Evolutionary conservation across 2,888 invertebrate genomes (phyloP).

Genomic region (Chesias legatella): DNA sequence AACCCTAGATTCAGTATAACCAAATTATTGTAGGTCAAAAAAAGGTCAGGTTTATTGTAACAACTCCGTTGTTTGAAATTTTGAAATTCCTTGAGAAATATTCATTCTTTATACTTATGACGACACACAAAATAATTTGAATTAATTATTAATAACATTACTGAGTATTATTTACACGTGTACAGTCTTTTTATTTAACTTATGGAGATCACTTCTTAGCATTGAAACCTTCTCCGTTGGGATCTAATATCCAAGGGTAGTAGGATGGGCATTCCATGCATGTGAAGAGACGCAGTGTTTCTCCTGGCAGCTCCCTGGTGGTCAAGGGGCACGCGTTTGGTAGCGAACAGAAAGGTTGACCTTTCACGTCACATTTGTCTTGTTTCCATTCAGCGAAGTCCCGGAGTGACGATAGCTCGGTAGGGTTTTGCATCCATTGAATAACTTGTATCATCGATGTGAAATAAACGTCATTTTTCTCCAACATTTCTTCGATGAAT

Average conservation of each 20-base stretch:
- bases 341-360: slow-evolving; percentile 94
- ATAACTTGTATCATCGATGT: slow-evolving; percentile 95
- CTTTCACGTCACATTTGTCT: slow-evolving; percentile 96
- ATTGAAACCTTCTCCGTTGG: slow-evolving; percentile 95
- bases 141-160: slow-evolving; percentile 69
- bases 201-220: slow-evolving; percentile 86
- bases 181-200: slow-evolving; percentile 75
- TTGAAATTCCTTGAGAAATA: neutral
- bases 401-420: slow-evolving; percentile 90
- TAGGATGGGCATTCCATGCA: slow-evolving; percentile 98
- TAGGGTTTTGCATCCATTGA: slow-evolving; percentile 98
- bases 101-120: neutral
- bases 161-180: slow-evolving; percentile 80
- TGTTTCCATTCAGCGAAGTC: slow-evolving; percentile 97
- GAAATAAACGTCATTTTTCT: slow-evolving; percentile 94
- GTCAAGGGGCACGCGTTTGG: slow-evolving; percentile 95
- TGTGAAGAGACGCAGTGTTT: slow-evolving; percentile 94
- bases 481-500: slow-evolving; percentile 95
- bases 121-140: slow-evolving; percentile 39
- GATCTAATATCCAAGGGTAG: slow-evolving; percentile 96
- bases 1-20: neutral
- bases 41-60: no score
- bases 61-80: no score
- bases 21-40: neutral
- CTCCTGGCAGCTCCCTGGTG: slow-evolving; percentile 94